Conservation (phyloP, 2,113 vertebrate genomes). For the Onychorhynchus coronatus region DNA sequence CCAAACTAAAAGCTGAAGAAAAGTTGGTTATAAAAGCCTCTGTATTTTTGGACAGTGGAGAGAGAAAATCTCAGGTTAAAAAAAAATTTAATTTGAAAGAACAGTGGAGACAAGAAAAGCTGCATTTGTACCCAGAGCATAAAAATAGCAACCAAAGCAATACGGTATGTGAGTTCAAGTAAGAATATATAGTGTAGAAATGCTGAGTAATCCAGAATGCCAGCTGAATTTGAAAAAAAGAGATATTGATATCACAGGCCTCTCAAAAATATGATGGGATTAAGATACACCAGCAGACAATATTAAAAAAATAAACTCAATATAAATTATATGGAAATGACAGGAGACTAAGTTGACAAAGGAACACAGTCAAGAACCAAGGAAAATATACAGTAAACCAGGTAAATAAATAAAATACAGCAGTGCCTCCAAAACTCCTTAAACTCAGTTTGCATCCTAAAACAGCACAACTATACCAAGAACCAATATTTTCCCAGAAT, state of each 20-base stretch:
- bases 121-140: not conserved
- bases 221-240: not conserved
- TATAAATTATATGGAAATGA: not conserved
- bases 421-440: not conserved
- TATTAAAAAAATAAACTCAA: fast-evolving
- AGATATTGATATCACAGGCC: not conserved
- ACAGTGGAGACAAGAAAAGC: not conserved
- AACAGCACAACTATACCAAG: not conserved
- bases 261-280: not conserved
- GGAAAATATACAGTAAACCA: not conserved
- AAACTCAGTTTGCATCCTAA: not conserved
- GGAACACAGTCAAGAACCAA: not conserved
- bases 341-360: not conserved
- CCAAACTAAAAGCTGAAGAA: not conserved
- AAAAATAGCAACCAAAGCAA: not conserved
- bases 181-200: not conserved
- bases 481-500: not conserved
- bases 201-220: not conserved
- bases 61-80: not conserved
- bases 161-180: not conserved
- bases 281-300: not conserved
- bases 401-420: not conserved
- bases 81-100: not conserved
- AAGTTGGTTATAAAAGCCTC: not conserved
- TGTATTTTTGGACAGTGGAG: not conserved